Base-by-base conservation (phyloP, 2,113 vertebrate species). In the Damaliscus lunatus region DNA sequence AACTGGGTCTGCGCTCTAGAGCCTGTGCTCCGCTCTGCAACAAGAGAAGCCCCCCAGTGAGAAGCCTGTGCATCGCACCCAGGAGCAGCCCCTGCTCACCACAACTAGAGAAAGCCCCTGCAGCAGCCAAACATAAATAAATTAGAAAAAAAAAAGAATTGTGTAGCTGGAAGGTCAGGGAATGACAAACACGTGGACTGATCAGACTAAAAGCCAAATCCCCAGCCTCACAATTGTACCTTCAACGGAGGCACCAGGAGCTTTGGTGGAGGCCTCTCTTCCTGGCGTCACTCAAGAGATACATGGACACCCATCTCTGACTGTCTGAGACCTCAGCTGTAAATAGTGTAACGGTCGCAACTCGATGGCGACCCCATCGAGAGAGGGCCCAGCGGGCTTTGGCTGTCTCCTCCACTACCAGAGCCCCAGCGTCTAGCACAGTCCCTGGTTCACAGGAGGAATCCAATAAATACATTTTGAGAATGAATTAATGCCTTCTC, bases 401-500 rank as follows among this genome's bases (percentile, higher is more conserved):
- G 29, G 29, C 57, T 14, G 27, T 50, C 80, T 40, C 5, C 25
- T 1, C 13, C 16, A 40, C 48, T 21, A 3, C 67, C 52, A 31
- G 2, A 53, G 84, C 3, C 17, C 16, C 3, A 12, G 53, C 83
- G n/a, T 7, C 55, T 16, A 31, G 29, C 67, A 50, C 0, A 17
- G 3, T 13, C 15, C 4, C 31, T 64, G 48, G 53, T 29, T 64
- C 21, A 4, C 40, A 19, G 50, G 12, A 62, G 12, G 33, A 60
- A 40, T 23, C 40, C 13, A n/a, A 40, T 50, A 55, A 62, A 29
- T 7, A 60, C 0, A 2, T 78, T 50, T 33, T 78, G 33, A 29
- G 23, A 86, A 50, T 71, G 57, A 78, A 80, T 96, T 25, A 89
- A 82, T 50, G n/a, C 27, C 31, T 81, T 71, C 59, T 91, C 31